These are phyloP conservation scores for Mus spretus DNA, from an alignment of 2,797 vertebrate genomes.

Conservation along the genomic window DNA sequence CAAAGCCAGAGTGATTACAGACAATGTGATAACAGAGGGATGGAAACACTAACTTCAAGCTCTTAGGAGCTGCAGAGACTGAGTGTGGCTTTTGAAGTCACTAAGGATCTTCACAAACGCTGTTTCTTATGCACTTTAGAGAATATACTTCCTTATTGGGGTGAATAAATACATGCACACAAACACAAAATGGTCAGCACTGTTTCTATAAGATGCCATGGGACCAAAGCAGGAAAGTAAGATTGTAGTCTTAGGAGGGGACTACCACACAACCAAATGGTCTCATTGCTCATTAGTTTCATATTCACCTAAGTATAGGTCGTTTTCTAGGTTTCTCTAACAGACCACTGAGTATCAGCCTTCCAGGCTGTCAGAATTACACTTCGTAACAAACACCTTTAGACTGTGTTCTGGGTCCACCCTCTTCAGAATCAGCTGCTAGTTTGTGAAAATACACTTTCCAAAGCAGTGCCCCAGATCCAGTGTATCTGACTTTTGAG, in stretches of 20 bases:
- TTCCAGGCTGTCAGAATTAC: neutral
- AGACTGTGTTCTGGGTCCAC: neutral
- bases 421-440: slow-evolving; percentile 6
- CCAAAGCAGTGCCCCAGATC: neutral
- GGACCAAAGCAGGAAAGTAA: neutral
- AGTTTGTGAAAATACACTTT: slow-evolving; percentile 30
- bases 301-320: neutral
- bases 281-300: slow-evolving; percentile 2
- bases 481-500: neutral
- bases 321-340: slow-evolving; percentile 7
- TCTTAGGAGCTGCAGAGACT: slow-evolving; percentile 46
- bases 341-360: neutral
- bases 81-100: slow-evolving; percentile 66
- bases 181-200: neutral
- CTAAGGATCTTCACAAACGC: slow-evolving; percentile 14
- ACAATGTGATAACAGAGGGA: neutral
- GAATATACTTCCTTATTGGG: neutral
- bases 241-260: neutral
- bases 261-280: neutral
- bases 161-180: neutral
- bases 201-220: neutral
- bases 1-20: slow-evolving; percentile 57
- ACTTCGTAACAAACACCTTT: neutral
- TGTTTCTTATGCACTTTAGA: slow-evolving; percentile 20
- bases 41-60: neutral